A percentile compares a stretch with the other conserved stretches of the same genome.
Evolutionary conservation across 2,888 invertebrate species (phyloP).

Genomic region (Gymnocheta viridis): DNA sequence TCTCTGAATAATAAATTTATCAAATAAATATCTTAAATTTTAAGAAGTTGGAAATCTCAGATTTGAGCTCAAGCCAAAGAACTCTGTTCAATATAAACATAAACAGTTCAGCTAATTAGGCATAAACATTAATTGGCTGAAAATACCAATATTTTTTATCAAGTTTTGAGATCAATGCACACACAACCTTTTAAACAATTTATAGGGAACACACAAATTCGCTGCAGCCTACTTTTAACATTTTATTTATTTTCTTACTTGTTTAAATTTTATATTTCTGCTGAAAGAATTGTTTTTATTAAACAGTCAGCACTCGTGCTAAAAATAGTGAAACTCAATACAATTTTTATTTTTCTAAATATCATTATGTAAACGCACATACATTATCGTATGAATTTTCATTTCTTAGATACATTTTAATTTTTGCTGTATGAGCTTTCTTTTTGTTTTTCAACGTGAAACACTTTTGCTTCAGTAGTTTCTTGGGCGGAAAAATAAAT

Average conservation of each 20-base stretch:
- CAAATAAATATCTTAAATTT: too few species aligned
- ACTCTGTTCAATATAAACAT: too few species aligned
- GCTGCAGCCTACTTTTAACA: not conserved
- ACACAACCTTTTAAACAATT: not conserved
- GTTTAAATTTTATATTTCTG: not conserved
- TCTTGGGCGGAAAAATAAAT: constrained; percentile 52
- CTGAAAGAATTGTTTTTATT: not conserved
- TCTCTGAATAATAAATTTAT: too few species aligned
- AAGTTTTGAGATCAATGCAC: too few species aligned
- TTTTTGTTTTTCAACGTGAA: not conserved
- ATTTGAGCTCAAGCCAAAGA: too few species aligned
- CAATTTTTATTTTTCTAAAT: not conserved
- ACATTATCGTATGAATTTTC: constrained; percentile 1
- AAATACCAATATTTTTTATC: too few species aligned
- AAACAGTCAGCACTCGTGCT: not conserved
- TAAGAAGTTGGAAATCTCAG: too few species aligned
- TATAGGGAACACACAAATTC: not conserved
- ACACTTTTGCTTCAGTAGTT: constrained; percentile 1
- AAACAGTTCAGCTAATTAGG: too few species aligned
- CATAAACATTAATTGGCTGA: too few species aligned
- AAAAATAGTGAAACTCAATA: constrained; percentile 40
- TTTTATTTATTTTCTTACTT: not conserved
- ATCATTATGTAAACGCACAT: not conserved
- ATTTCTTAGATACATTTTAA: constrained; percentile 25
- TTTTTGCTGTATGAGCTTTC: not conserved